A percentile compares a stretch with the other conserved stretches of the same genome.
These are phyloP conservation scores for Metallyticus violacea DNA, from an alignment of 2,888 invertebrate genomes.

Conservation along the genomic window DNA sequence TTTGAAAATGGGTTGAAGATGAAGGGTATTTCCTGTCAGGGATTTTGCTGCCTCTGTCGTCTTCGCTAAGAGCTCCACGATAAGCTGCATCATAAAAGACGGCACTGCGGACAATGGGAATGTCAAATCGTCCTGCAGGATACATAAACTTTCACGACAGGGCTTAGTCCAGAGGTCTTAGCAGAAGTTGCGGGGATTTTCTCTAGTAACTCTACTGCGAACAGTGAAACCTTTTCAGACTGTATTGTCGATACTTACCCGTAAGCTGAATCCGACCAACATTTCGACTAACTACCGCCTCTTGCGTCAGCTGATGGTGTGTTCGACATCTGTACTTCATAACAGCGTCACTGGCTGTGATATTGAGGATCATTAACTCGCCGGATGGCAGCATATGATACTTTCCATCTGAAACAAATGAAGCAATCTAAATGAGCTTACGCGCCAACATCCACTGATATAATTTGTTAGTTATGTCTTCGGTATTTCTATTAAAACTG, in stretches of 20 bases:
- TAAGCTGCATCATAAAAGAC: not conserved
- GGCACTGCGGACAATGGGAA: not conserved
- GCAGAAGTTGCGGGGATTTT: too few species aligned
- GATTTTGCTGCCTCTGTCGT: not conserved
- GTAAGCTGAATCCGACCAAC: constrained; percentile 57
- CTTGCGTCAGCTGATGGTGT: constrained; percentile 58
- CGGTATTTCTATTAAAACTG: too few species aligned
- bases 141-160: not conserved
- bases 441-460: too few species aligned
- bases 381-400: constrained; percentile 59
- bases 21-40: not conserved
- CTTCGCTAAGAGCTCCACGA: not conserved
- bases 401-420: constrained; percentile 52
- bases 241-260: constrained; percentile 47
- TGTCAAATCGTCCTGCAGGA: not conserved
- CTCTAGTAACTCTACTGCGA: too few species aligned
- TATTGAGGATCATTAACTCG: constrained; percentile 58
- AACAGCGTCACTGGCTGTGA: constrained; percentile 55
- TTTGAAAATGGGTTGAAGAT: not conserved
- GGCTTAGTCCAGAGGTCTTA: too few species aligned
- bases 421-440: too few species aligned
- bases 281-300: constrained; percentile 57
- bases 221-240: too few species aligned
- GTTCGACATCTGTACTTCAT: constrained; percentile 59
- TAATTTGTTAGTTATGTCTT: too few species aligned